Base-by-base conservation (phyloP, 2,797 vertebrate genomes). In the Numenius phaeopus region DNA sequence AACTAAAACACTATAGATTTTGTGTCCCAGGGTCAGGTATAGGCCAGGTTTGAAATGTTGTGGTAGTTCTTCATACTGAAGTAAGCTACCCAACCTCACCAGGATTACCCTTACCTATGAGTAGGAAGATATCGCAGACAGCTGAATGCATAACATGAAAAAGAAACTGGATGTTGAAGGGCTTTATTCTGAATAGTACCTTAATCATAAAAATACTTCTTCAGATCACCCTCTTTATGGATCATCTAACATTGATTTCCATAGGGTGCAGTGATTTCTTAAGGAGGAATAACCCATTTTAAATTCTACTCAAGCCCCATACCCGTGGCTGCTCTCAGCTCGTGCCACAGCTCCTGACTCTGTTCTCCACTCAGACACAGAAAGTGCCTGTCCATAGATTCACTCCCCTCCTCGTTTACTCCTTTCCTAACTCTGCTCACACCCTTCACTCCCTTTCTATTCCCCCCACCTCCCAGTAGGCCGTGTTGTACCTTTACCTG, bases 11-110 rank as follows among this genome's bases (percentile, higher is more conserved):
- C 22, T 34, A 10, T 2, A 66, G 34, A 71, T 24, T 65, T 5
- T 0, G 7, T 10, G 8, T 37, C 7, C 30, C 54, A 55, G 8
- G 59, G 5, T 9, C 24, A 22, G 30, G 18, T 19, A 58, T 0
- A 42, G 13, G 23, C 7, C 40, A 37, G 22, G 75, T 62, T 5
- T 61, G 10, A 76, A 86, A 13, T 42, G 40, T 0, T 19, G 2
- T 14, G 3, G 7, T 58, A 90, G 32, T 22, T 50, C 12, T 62
- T 14, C 64, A 62, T 50, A 85, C 18, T 57, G 13, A 81, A 83
- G 18, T 17, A 81, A 71, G 7, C 9, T 30, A 84, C 14, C 7
- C 6, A 91, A 59, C 27, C 65, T 84, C 34, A 81, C 22, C 16
- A 67, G 16, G 29, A 77, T 32, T n/a, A 76, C 7, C 16, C 14